Evolutionary conservation across 2,888 invertebrate species (phyloP), one percentile per base, ranked within the genome.

Genomic region (Dusona sp.): DNA sequence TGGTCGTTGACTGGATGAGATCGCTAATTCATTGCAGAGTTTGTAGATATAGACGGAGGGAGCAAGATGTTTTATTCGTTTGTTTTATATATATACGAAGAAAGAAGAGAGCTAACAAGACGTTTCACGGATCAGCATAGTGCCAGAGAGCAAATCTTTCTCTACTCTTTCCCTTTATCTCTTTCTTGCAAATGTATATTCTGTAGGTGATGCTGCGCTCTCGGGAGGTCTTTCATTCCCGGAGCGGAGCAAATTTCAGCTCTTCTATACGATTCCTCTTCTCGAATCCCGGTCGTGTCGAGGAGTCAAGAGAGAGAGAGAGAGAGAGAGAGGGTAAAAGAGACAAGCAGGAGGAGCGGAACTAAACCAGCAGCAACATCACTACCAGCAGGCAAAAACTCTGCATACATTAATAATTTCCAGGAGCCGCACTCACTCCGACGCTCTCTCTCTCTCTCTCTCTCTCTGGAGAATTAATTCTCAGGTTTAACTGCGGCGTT

Each of bases 111-210:
- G 91, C 91, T 93, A 93, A 93, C 92, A 92, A 93, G 93, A 93
- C 92, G 92, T 93, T 93, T 93, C 92, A 92, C 92, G 92, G 92
- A 93, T 93, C 92, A 91, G 87, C 91, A 88, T 92, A 90, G 91
- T 90, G 91, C 89, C 91, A 67, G 64, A 79, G 87, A 90, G 90
- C 88, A 73, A 29, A 73, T 68, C 68, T 74, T 38, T 75, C 75
- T 42, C 75, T 16, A 25, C 29, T 45, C 42, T 45, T 45, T 45
- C 25, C n/a, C 25, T 45, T 45, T 70, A 29, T 61, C 79, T 67
- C 68, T 57, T 38, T 79, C 84, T 70, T 74, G 77, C 83, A 80
- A 91, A 92, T 93, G 81, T 84, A 78, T 84, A 61, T 68, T 74
- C 57, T 38, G 61, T 38, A 45, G 81, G 74, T 74, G 68, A 77